Base-by-base conservation (phyloP, 2,113 vertebrate species). In the Apodemus speciosus region DNA sequence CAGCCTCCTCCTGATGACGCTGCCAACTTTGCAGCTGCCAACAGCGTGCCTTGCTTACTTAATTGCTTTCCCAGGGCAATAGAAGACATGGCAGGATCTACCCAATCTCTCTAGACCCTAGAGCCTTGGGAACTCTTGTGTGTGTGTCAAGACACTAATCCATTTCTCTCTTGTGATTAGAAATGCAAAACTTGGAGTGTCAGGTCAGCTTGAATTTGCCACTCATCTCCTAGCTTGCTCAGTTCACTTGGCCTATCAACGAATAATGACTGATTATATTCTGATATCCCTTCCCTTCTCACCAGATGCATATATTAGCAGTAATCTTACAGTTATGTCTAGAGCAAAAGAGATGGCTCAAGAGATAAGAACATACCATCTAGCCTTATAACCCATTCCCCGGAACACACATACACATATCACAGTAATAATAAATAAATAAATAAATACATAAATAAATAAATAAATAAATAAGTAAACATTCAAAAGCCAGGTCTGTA, bases 21-120 rank as follows among this genome's bases (percentile, higher is more conserved):
- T 93, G 92, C 95, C 94, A 95, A 13, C 92, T 66, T 64, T 13
- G n/a, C 72, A 88, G 87, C 68, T 93, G 92, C 81, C 90, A 91
- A 43, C 79, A 84, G 6, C 68, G 1, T 75, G 95, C 96, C 95
- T 53, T 6, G 9, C 64, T 91, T 88, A 94, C 87, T 69, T 77
- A 92, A 81, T 85, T 85, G 64, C 83, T 95, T 94, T 91, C 80
- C 88, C 79, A 38, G 40, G 77, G 71, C 58, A 89, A 58, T 58
- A 75, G 76, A 79, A 90, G 69, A 85, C 81, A 38, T 60, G 75
- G 60, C 62, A 72, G 38, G 60, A 73, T 83, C 79, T 85, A 21
- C 38, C 23, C 53, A 14, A 49, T 49, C 27, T 91, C 53, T 69
- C 11, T 40, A 25, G 35, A 94, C n/a, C 58, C 27, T 49, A 35